Conservation (phyloP, 2,113 vertebrate species). For the Aphyosemion australe region DNA sequence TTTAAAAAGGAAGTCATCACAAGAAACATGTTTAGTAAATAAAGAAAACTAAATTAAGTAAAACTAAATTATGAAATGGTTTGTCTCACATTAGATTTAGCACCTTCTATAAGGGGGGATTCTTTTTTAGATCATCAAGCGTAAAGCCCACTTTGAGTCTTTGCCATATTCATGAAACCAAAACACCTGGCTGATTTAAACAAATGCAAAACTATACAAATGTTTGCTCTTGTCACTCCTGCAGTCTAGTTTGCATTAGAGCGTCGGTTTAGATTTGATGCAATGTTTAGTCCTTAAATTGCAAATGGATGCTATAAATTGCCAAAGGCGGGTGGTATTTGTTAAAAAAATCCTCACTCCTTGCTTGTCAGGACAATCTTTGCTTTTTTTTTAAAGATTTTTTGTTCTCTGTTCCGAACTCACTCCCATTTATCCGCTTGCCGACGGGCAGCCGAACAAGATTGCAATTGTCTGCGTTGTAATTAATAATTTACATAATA, state of each 20-base stretch:
- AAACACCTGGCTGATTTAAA: neutral
- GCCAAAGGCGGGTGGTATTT: conserved; percentile 55
- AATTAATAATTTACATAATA: conserved; percentile 80
- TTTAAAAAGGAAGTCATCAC: too few relatives aligned
- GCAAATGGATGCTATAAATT: conserved; percentile 55
- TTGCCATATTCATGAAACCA: conserved; percentile 3
- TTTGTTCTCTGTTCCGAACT: conserved; percentile 49
- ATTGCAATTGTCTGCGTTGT: conserved; percentile 67
- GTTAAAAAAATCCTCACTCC: conserved; percentile 30
- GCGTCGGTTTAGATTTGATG: conserved; percentile 11
- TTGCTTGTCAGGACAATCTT: conserved; percentile 49
- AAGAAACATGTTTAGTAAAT: too few relatives aligned
- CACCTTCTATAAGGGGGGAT: too few relatives aligned
- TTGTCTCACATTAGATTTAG: too few relatives aligned
- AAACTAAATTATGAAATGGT: too few relatives aligned
- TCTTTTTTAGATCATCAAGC: too few relatives aligned
- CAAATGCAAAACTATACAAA: conserved; percentile 24
- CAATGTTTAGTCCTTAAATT: conserved; percentile 33
- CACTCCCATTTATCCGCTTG: conserved; percentile 67
- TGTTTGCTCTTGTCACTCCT: neutral
- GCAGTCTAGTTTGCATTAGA: conserved; percentile 16
- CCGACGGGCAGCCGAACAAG: conserved; percentile 65
- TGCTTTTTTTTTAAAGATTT: conserved; percentile 17
- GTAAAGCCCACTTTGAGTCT: neutral
- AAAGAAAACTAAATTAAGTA: too few relatives aligned